Base-by-base conservation (phyloP, 2,888 invertebrate genomes). In the Trisateles emortualis region DNA sequence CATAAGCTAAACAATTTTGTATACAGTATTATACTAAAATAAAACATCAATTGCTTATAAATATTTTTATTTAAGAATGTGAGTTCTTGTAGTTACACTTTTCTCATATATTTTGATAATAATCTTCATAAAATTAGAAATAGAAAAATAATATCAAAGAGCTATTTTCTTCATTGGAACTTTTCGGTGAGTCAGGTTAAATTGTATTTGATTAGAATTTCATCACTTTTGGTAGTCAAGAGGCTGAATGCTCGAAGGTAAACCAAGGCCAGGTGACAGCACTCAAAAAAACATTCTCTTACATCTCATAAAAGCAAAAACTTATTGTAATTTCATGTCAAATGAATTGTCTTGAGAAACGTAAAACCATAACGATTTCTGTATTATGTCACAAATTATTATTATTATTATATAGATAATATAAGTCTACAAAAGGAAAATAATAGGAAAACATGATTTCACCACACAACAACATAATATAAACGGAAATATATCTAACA, bases 101-200 rank as follows among this genome's bases (percentile, higher is more conserved):
- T 86, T 85, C 86, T 82, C 83, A 87, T 84, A 87, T 83, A 87
- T 73, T 87, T 87, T 73, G 83, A 87, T 88, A 87, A 86, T 88
- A 87, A 87, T 88, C 84, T 84, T 87, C 88, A 86, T 91, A 91
- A 91, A 90, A 92, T 91, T 89, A 92, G 90, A 89, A 87, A 91
- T 92, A 92, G 90, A 92, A 92, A 92, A 92, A 92, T 92, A 92
- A 92, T 92, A 92, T 92, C 90, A 92, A 91, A 91, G 85, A 89
- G 84, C 88, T 89, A 86, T 84, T 86, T 82, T 81, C 66, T 76
- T 83, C 79, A 85, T 86, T 87, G 90, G 88, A 90, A 90, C 90
- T 87, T 77, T 78, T 89, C 84, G 75, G 78, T 82, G 80, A 86
- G 86, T 88, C 85, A 84, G 79, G 72, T 81, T 78, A 65, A 65